Evolutionary conservation across 1,140 invertebrate species (phyloP), one percentile per base, ranked within the genome.

Genomic region (Oscheius sp.): DNA sequence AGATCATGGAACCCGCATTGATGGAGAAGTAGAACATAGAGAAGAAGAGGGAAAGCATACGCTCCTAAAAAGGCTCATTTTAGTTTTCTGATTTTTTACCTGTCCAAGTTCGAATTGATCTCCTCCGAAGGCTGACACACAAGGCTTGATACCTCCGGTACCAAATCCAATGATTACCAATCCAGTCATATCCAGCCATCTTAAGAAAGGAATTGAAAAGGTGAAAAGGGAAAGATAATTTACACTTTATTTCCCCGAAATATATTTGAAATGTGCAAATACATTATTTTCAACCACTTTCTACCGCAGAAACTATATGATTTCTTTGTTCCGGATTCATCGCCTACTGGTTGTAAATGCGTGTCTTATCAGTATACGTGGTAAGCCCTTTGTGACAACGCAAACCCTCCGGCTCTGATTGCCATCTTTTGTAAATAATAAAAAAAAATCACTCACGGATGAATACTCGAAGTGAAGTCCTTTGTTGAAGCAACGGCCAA

Each of bases 121-220:
- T 0, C 93, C 95, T 26, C 95, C 95, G 84, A 98, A 97, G 0
- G 95, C 91, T 0, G 92, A 89, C 0, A 97, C 95, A 84, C 94
- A 97, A 0, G 95, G 94, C 82, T 98, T 98, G 80, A 98, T 97
- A 1, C 95, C 93, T 13, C 94, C 95, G 0, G 93, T 93, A 1
- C 93, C 93, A 13, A 93, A 66, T 1, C 92, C 92, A 75, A 95
- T 93, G 18, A 94, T 85, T 0, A 76, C 46, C 1, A 85, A 73
- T 4, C 92, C 93, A 45, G 49, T 15, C 26, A 77, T 29, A 46
- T 77, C 68, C 28, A 75, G 34, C 76, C 65, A 65, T 65, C 71
- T 73, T 35, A 35, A 46, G 45, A 29, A 36, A 26, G 3, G n/a
- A 10, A 10, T 42, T n/a, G n/a, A n/a, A 42, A 10, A 42, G n/a